Base-by-base conservation (phyloP, 2,113 vertebrate species). In the Arizona elegans region DNA sequence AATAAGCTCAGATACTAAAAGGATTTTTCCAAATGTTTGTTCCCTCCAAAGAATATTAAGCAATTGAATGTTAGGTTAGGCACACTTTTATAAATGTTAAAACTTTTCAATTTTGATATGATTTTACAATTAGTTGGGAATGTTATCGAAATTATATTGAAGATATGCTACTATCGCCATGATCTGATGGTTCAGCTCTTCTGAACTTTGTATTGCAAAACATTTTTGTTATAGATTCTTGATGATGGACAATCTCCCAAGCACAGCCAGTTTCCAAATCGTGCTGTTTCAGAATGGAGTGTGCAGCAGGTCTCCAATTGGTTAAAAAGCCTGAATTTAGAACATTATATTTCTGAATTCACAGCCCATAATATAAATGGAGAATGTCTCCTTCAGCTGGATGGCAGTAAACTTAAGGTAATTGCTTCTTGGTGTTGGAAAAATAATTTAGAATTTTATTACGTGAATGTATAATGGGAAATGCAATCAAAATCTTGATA, bases 341-440 rank as follows among this genome's bases (percentile, higher is more conserved):
- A 99, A 91, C 98, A 98, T 62, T 98, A 99, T 86, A 98, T 99
- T 94, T 97, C 98, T 50, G 98, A 99, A 97, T 99, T 99, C 98
- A 98, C 97, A 96, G 98, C 98, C 97, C 98, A 98, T 94, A 98
- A 98, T 94, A 96, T 99, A 94, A 98, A 98, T 8, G 99, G 99
- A 95, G 98, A 98, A 70, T 98, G 98, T 92, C 98, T 99, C 92
- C 98, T 99, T 90, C 98, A 98, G 94, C 96, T 99, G 96, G 98
- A 99, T 94, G 98, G 98, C 90, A 94, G 96, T 81, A 98, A 98
- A 93, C 98, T 99, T 53, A 99, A 99, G 98, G 99, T 99, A 96
- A 97, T 89, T 90, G 55, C n/a, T 55, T 91, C 29, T 11, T 26
- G 17, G 26, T 29, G 21, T 85, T 62, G 55, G 24, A 58, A 93